These are phyloP conservation scores for Pammene aurita DNA, from an alignment of 2,888 invertebrate genomes.

Conservation along the genomic window DNA sequence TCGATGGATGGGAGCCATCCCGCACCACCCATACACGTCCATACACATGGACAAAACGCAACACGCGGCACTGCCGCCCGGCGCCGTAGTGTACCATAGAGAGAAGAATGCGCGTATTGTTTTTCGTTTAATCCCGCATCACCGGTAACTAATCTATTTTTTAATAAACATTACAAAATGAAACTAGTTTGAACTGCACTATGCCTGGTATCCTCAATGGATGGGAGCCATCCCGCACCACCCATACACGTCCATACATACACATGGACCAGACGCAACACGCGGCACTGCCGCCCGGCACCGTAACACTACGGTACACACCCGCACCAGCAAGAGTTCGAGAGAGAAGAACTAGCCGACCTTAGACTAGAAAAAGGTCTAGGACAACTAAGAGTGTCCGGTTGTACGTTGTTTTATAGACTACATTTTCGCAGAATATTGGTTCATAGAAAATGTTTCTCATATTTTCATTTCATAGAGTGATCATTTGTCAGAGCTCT, in stretches of 20 bases:
- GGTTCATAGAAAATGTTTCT: no score
- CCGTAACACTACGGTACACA: conserved; percentile 62
- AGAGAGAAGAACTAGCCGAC: conserved; percentile 57
- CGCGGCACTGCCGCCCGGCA: conserved; percentile 50
- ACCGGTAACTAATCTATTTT: no score
- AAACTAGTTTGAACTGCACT: no score
- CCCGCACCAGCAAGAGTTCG: conserved; percentile 66
- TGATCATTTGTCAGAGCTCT: no score
- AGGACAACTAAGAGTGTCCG: no score
- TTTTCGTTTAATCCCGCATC: no score
- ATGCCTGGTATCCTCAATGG: conserved; percentile 81
- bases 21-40: conserved; percentile 67
- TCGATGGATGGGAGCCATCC: conserved; percentile 76
- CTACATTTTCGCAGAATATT: no score
- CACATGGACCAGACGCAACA: conserved; percentile 52
- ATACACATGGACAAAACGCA: conserved; percentile 52
- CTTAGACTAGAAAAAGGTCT: conserved; percentile 32
- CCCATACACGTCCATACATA: conserved; percentile 60
- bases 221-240: conserved; percentile 73
- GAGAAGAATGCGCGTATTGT: no score
- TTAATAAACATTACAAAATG: no score
- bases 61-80: conserved; percentile 48
- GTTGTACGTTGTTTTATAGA: no score
- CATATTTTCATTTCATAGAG: no score
- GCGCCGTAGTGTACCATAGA: conserved; percentile 61